These are phyloP conservation scores for Melanogrammus aeglefinus DNA, from an alignment of 2,797 vertebrate species.

Conservation along the genomic window DNA sequence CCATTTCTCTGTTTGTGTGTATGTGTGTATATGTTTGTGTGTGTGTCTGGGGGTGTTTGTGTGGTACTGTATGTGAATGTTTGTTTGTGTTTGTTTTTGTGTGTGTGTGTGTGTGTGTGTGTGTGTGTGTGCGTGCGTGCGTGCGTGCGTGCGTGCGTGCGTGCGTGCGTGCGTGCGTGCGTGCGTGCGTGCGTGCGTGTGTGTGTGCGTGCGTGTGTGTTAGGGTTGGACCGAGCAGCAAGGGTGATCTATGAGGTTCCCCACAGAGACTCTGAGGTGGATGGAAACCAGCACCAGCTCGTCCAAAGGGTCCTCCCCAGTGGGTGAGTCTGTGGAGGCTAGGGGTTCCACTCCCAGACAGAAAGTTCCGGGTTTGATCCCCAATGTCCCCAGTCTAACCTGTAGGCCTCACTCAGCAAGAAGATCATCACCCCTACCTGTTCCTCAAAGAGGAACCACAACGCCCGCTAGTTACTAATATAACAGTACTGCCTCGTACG, in stretches of 20 bases:
- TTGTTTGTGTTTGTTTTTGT: too few relatives aligned
- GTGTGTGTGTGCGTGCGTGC: too few relatives aligned
- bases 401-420: too few relatives aligned
- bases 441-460: not conserved
- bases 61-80: too few relatives aligned
- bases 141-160: not conserved
- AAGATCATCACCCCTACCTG: not conserved
- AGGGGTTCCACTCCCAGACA: not conserved
- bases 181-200: not conserved
- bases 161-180: not conserved
- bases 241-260: conserved; percentile 61
- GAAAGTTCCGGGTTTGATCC: not conserved
- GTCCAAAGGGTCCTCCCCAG: conserved; percentile 56
- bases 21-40: too few relatives aligned
- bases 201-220: not conserved
- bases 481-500: not conserved
- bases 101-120: too few relatives aligned
- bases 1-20: too few relatives aligned
- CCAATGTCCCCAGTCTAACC: not conserved
- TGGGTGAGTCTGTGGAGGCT: conserved; percentile 54
- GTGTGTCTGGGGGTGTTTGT: too few relatives aligned
- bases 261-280: conserved; percentile 44
- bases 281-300: conserved; percentile 46
- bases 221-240: conserved; percentile 4
- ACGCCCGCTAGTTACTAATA: not conserved